Percentiles rank a stretch among this genome's conserved stretches.
Conservation (phyloP, 1,140 invertebrate genomes). For the Drosophila athabasca region DNA sequence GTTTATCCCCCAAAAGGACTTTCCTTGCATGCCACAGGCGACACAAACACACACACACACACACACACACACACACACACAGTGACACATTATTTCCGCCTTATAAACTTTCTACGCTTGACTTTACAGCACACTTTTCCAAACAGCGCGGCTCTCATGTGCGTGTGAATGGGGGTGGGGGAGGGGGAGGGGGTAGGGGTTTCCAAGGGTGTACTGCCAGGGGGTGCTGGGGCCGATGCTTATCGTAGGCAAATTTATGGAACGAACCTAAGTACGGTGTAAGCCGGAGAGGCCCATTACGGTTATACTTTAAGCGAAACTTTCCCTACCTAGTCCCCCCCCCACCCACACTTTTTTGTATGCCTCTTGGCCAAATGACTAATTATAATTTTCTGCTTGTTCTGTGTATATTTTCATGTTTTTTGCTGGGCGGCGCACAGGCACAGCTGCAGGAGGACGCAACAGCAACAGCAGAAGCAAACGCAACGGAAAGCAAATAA, state of each 20-base stretch:
- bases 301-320: slow-evolving; percentile 32
- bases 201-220: background rate
- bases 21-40: slow-evolving; percentile 63
- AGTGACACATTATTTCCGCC: slow-evolving; percentile 67
- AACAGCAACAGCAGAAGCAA: slow-evolving; percentile 15
- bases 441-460: slow-evolving; percentile 38
- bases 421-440: slow-evolving; percentile 6
- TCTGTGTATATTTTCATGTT: slow-evolving; percentile 46
- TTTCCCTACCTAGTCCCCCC: background rate
- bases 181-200: no score
- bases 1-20: slow-evolving; percentile 25
- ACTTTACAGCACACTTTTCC: slow-evolving; percentile 59
- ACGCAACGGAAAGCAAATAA: background rate
- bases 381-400: slow-evolving; percentile 61
- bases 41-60: slow-evolving; percentile 15
- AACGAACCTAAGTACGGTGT: slow-evolving; percentile 63
- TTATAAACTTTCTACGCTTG: slow-evolving; percentile 70
- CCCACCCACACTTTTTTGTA: slow-evolving; percentile 4
- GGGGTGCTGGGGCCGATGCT: slow-evolving; percentile 47
- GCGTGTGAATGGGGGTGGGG: background rate
- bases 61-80: no score
- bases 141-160: slow-evolving; percentile 36
- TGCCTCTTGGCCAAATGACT: slow-evolving; percentile 54
- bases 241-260: slow-evolving; percentile 72
- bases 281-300: slow-evolving; percentile 52